Conservation (phyloP, 2,113 vertebrate genomes). For the Centrocercus urophasianus region DNA sequence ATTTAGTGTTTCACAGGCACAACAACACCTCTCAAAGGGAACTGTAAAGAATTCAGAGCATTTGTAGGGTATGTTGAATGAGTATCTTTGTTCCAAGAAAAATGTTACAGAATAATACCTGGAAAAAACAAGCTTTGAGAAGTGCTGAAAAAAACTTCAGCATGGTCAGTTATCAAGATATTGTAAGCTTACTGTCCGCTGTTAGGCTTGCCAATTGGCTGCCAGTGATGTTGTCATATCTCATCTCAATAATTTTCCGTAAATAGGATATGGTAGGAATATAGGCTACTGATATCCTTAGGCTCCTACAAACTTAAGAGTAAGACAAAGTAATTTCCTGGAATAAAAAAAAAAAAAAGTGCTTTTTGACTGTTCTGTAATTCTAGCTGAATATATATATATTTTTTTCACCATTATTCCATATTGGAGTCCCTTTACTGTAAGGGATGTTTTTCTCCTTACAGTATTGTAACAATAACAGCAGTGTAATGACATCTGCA, state of each 20-base stretch:
- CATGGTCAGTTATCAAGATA: not conserved
- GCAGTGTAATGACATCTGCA: not conserved
- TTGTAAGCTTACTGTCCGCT: not conserved
- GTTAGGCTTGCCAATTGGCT: not conserved
- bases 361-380: not conserved
- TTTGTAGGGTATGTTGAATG: not conserved
- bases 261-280: not conserved
- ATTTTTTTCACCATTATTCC: not conserved
- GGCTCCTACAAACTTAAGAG: not conserved
- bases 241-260: not conserved
- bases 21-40: not conserved
- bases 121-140: not conserved
- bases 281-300: not conserved
- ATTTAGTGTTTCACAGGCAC: conserved; percentile 3
- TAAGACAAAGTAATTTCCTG: not conserved
- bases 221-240: not conserved
- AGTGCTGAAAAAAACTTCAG: not conserved
- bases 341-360: accelerated
- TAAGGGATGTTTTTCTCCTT: not conserved
- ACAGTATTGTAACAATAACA: not conserved
- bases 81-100: conserved; percentile 47
- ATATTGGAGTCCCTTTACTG: not conserved
- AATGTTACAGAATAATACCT: not conserved
- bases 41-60: not conserved
- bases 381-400: not conserved